Base-by-base conservation (phyloP, 2,888 invertebrate genomes). In the Achlya flavicornis region DNA sequence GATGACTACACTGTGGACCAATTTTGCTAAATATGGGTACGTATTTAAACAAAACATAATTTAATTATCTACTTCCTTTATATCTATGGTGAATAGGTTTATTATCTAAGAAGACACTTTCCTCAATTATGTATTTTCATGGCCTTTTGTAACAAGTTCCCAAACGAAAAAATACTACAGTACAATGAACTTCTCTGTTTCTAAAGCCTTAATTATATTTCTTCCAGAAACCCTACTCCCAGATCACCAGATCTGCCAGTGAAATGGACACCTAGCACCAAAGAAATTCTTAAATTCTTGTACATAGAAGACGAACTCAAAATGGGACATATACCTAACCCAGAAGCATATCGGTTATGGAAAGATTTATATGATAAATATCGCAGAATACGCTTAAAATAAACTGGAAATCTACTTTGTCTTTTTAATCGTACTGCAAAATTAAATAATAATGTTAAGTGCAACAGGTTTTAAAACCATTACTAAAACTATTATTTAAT, bases 11-110 rank as follows among this genome's bases (percentile, higher is more conserved):
- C 73, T 92, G 76, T 93, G 93, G 93, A 89, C 87, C 0, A 87
- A 93, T 70, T 93, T 93, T 68, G 93, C 92, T 4, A 92, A 92
- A 81, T 86, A 86, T 68, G 88, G 91, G 93, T 93, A 74, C 16
- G 80, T 78, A 58, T 2, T 46, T 14, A 14, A n/a, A 41, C 12
- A 63, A 14, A 1, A 53, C 14, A 58, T 16, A 4, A 33, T 62
- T n/a, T 35, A 38, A 7, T 59, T n/a, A 57, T 43, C 1, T 57
- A 43, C 26, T 26, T 61, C 43, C 7, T 3, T 43, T 43, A 1
- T 14, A 14, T 43, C 14, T 14, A 43, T 14, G 12, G 3, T 43
- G 6, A 12, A 43, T 5, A 26, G 26, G 26, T 26, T 26, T 26
- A 26, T 26, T n/a, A n/a, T n/a, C n/a, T n/a, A n/a, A n/a, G n/a